Conservation (phyloP, 1,140 invertebrate species). For the Catajapyx aquilonaris region DNA sequence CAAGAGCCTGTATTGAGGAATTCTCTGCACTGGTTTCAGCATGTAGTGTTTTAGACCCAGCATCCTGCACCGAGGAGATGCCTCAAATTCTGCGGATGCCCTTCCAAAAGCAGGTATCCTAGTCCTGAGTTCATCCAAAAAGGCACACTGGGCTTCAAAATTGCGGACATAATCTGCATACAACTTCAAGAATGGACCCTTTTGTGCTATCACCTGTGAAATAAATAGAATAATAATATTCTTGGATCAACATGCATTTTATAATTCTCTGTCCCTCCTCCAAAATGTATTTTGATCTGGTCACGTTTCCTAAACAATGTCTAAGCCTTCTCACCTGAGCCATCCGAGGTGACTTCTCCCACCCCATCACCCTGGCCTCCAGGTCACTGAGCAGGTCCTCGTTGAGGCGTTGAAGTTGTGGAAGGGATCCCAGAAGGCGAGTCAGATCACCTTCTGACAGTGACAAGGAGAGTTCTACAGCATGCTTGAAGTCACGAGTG, state of each 20-base stretch:
- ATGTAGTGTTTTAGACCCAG: constrained; percentile 46
- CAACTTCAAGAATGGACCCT: constrained; percentile 52
- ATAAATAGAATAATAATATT: no score
- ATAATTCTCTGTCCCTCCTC: no score
- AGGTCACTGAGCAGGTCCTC: constrained; percentile 42
- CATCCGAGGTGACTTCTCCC: constrained; percentile 34
- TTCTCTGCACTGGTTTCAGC: constrained; percentile 52
- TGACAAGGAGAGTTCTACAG: constrained; percentile 22
- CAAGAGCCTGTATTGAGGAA: constrained; percentile 43
- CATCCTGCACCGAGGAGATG: constrained; percentile 34
- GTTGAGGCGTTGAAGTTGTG: constrained; percentile 34
- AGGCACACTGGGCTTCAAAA: constrained; percentile 37
- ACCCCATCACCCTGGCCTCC: constrained; percentile 33
- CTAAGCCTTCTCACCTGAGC: no score
- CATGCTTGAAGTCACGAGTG: constrained; percentile 37
- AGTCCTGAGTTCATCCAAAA: constrained; percentile 35
- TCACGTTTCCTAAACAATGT: no score
- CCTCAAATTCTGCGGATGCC: constrained; percentile 42
- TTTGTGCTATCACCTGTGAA: constrained; percentile 51
- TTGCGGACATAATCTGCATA: constrained; percentile 49
- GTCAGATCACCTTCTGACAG: constrained; percentile 27
- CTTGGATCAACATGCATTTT: no score
- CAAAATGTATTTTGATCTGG: no score
- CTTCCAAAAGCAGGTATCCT: constrained; percentile 37
- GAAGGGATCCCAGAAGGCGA: constrained; percentile 34